phyloP scores from a whole-genome alignment of 2,888 invertebrate genomes.

The Stenodera caucasica region DNA sequence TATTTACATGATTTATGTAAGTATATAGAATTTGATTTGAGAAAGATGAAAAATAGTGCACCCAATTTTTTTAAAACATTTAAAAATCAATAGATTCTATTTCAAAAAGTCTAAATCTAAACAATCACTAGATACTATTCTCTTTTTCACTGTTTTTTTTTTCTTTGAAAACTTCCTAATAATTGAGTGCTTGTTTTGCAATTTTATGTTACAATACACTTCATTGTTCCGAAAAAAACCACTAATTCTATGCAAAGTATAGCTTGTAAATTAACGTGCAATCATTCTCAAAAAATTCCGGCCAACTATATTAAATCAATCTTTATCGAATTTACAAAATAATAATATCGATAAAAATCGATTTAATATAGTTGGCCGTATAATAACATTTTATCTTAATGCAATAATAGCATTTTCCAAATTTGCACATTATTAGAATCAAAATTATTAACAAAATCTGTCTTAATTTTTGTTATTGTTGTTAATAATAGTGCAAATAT shows the following conservation, averaged over 20 bases:
- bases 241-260: constrained; percentile 93
- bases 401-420: constrained; percentile 11
- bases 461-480: neutral
- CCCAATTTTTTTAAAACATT: constrained; percentile 14
- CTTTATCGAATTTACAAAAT: constrained; percentile 1
- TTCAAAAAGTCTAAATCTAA: neutral
- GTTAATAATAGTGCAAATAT: neutral
- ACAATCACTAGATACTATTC: neutral
- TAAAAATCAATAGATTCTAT: neutral
- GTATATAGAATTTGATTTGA: neutral
- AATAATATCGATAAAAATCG: constrained; percentile 6
- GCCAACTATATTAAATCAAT: constrained; percentile 13
- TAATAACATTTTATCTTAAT: neutral
- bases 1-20: too few species aligned
- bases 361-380: constrained; percentile 13
- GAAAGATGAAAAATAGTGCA: constrained; percentile 19
- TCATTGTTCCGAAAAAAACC: constrained; percentile 71
- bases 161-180: too few species aligned
- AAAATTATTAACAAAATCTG: too few species aligned
- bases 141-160: too few species aligned
- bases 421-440: neutral
- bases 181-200: neutral
- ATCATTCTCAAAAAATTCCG: constrained; percentile 35
- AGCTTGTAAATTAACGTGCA: constrained; percentile 67
- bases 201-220: neutral